These are phyloP conservation scores for Sebastes minor DNA, from an alignment of 2,797 vertebrate species.

Conservation along the genomic window DNA sequence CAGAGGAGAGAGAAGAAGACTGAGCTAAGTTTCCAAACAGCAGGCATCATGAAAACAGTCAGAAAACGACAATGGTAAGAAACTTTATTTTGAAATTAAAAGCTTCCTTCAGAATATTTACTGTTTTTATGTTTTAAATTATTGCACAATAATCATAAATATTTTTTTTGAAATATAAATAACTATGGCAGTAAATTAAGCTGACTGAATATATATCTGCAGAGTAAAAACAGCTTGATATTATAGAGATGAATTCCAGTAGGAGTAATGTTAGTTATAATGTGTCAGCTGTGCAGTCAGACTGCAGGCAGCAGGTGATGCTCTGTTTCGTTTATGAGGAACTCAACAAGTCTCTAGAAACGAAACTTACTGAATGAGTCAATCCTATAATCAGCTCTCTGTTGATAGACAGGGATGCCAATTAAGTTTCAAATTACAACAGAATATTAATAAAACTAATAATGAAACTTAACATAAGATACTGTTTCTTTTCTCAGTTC, in stretches of 20 bases:
- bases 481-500: background rate
- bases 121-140: too few relatives aligned
- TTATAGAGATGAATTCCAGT: background rate
- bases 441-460: background rate
- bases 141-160: too few relatives aligned
- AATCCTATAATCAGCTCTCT: too few relatives aligned
- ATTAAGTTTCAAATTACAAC: background rate
- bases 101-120: background rate
- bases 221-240: accelerated
- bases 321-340: background rate
- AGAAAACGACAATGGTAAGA: background rate
- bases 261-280: too few relatives aligned
- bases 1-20: background rate
- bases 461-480: background rate
- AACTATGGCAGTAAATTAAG: background rate
- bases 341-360: background rate
- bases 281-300: background rate
- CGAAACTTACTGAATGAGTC: background rate
- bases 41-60: background rate
- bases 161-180: accelerated
- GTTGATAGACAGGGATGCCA: too few relatives aligned
- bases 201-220: background rate
- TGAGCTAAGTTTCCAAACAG: background rate
- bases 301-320: background rate
- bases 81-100: background rate